Percentiles rank a stretch among this genome's conserved stretches.
Conservation (phyloP, 2,888 invertebrate species). For the Drosophila pullipes region DNA sequence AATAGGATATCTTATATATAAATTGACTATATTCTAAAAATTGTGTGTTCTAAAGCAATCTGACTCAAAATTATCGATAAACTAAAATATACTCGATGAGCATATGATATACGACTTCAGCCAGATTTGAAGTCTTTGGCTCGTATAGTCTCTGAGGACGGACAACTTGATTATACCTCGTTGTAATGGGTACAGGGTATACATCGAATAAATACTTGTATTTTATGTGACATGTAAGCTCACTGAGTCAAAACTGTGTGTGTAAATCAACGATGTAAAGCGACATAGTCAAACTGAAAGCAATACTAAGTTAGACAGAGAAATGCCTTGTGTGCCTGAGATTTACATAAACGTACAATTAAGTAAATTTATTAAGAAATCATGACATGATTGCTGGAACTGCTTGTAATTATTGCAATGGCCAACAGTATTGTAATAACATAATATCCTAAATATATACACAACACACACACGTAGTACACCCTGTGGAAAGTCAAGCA, state of each 20-base stretch:
- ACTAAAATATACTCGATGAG: not conserved
- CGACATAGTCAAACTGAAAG: not conserved
- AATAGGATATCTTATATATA: not conserved
- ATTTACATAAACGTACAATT: not conserved
- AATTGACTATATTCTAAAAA: not conserved
- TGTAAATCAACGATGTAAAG: not conserved
- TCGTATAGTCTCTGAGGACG: not conserved
- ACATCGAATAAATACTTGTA: not conserved
- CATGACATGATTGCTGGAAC: not conserved
- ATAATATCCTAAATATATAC: not conserved
- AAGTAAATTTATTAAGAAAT: not conserved
- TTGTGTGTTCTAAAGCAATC: not conserved
- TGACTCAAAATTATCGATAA: not conserved
- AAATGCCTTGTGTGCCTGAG: conserved; percentile 14
- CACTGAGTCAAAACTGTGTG: conserved; percentile 6
- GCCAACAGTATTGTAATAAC: not conserved
- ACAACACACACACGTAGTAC: not conserved
- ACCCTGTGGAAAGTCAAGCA: conserved; percentile 1
- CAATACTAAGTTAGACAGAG: not conserved
- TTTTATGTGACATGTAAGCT: not conserved
- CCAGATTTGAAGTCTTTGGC: not conserved
- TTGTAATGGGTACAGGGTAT: not conserved
- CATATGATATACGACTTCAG: not conserved
- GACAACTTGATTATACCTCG: not conserved
- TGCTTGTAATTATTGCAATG: not conserved